Conservation (phyloP, 2,888 invertebrate species). For the Hemithea aestivaria region DNA sequence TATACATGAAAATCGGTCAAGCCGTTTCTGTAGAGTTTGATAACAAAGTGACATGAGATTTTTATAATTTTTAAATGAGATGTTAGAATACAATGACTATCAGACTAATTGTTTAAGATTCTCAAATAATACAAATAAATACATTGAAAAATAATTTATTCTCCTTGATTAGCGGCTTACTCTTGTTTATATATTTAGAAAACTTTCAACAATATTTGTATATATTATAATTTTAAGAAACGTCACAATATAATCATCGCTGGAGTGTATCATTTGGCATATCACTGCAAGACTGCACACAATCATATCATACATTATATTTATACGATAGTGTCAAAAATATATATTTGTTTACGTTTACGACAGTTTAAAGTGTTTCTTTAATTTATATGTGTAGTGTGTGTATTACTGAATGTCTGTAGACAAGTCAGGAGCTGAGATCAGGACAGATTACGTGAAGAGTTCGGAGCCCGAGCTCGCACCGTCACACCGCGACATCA, state of each 20-base stretch:
- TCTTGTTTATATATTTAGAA: conserved; percentile 75
- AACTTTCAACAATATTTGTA: conserved; percentile 77
- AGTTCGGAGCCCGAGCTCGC: conserved; percentile 41
- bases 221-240: conserved; percentile 71
- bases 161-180: conserved; percentile 71
- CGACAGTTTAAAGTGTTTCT: conserved; percentile 14
- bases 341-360: conserved; percentile 35
- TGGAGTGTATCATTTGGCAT: conserved; percentile 75
- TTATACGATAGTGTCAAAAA: conserved; percentile 55
- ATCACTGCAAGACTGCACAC: conserved; percentile 65
- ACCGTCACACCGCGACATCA: conserved; percentile 51
- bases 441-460: conserved; percentile 19
- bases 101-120: too few species aligned
- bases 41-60: too few species aligned
- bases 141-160: conserved; percentile 78
- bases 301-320: conserved; percentile 34
- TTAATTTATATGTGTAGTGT: conserved; percentile 4
- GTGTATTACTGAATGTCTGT: conserved; percentile 8
- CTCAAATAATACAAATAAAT: conserved; percentile 54
- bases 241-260: conserved; percentile 68
- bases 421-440: conserved; percentile 15
- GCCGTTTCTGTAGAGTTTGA: too few species aligned
- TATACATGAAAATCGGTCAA: too few species aligned
- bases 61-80: too few species aligned
- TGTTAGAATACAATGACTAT: too few species aligned